Base-by-base conservation (phyloP, 2,888 invertebrate species). In the Myopa testacea region DNA sequence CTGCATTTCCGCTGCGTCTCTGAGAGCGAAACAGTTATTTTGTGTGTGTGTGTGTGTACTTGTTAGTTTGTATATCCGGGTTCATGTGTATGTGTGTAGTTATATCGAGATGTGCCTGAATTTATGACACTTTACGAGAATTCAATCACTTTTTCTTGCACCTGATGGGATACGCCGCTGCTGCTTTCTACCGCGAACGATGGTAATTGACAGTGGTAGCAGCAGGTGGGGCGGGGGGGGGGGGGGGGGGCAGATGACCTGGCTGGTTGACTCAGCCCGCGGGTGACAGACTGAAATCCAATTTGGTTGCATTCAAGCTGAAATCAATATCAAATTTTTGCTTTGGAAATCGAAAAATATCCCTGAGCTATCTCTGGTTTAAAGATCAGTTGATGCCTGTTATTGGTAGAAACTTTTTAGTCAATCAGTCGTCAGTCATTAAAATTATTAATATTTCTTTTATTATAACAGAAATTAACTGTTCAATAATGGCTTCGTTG, bases 111-210 rank as follows among this genome's bases (percentile, higher is more conserved):
- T 67, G 37, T 55, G 67, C 67, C 34, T 55, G 63, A 63, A 40
- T 73, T 34, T 10, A 37, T 67, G 65, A 75, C 75, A 75, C 58
- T 75, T 75, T 58, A 34, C 19, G 50, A 34, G 65, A 19, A 65
- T 74, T 74, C 63, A 50, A 52, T 65, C 63, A 34, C 40, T 67
- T 75, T 75, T 58, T 12, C 52, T 67, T n/a, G 52, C 26, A 38
- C 67, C 38, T 67, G 52, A 55, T 16, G 34, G 12, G 74, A 16
- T 37, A 26, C 34, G 10, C n/a, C 62, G 26, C 26, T 26, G 26
- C 5, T 4, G 19, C 26, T 62, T 10, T 62, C 26, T 10, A 26
- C n/a, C 10, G 5, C 34, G 26, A 26, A 34, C 26, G 62, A 10
- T 62, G 60, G n/a, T 19, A 34, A n/a, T n/a, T 55, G 55, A 8